Evolutionary conservation across 2,888 invertebrate species (phyloP), one percentile per base, ranked within the genome.

Genomic region (Lampropteryx suffumata): DNA sequence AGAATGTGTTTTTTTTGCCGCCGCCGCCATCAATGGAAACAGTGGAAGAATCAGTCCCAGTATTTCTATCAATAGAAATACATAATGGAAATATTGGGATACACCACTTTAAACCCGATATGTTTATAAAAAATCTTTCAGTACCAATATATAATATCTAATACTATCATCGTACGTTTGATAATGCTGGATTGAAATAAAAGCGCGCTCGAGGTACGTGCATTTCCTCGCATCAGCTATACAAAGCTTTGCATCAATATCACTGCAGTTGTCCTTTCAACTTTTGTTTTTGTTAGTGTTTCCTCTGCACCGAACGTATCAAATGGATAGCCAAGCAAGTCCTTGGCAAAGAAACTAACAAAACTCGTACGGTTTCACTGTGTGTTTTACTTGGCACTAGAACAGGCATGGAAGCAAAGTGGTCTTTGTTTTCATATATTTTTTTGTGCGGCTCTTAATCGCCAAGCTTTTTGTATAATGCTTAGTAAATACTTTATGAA

Each of bases 301-400:
- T 39, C 17, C 33, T 26, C 44, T 55, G 50, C 41, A 51, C 42
- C 26, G 37, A 39, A 55, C 34, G 41, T 60, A 59, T 57, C 43
- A 60, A 58, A 62, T 42, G 35, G 50, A 46, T 59, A 55, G 43
- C 24, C 21, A 40, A 29, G 49, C 49, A 35, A 59, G 55, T 51
- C 59, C 62, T 62, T 50, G 50, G 47, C 32, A 59, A 57, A 56
- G 36, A 50, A 55, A 33, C 55, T 47, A 55, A 53, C 53, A 57
- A 61, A 64, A 59, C 46, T 21, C 21, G 21, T 21, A 21, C 5
- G 21, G 2, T 21, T 21, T 2, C n/a, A n/a, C n/a, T 55, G 56
- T 64, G 67, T 69, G 64, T 67, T 72, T 62, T 64, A 65, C 68
- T 72, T 72, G 67, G 68, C 71, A 70, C 47, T 47, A 46, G 35